phyloP scores from a whole-genome alignment of 2,797 vertebrate genomes.

The Hirundo rustica region DNA sequence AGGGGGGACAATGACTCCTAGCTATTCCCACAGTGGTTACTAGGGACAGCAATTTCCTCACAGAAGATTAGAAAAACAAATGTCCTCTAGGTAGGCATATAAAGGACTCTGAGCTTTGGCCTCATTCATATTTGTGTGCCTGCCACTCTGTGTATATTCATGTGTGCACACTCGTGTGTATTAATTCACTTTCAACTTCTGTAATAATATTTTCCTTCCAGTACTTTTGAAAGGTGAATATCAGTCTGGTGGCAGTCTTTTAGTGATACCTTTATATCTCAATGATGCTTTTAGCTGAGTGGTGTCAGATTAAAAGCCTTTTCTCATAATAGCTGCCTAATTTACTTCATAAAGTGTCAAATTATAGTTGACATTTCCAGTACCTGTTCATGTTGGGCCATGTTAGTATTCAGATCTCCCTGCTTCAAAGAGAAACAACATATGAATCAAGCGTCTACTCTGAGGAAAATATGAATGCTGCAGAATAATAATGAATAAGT shows the following conservation, averaged over 20 bases:
- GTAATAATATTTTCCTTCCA: not conserved
- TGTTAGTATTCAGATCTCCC: not conserved
- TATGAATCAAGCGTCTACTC: not conserved
- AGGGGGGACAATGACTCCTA: not conserved
- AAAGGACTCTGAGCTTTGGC: not conserved
- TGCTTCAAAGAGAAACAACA: not conserved
- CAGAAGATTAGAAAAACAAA: not conserved
- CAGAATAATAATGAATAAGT: not conserved
- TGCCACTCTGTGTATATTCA: not conserved
- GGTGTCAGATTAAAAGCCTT: not conserved
- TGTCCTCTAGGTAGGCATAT: not conserved
- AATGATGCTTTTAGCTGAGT: not conserved
- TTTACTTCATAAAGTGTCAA: conserved; percentile 5
- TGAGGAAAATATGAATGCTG: not conserved
- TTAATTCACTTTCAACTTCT: not conserved
- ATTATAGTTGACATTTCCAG: not conserved
- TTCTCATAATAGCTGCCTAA: not conserved
- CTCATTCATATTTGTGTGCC: not conserved
- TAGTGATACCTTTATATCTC: not conserved
- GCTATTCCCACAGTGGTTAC: not conserved
- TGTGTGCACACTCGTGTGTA: not conserved
- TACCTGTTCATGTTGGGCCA: not conserved
- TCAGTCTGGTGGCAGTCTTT: not conserved
- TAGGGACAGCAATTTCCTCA: not conserved
- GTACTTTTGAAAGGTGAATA: not conserved